Evolutionary conservation across 2,888 invertebrate genomes (phyloP).

Genomic region (Lithophane semibrunnea): DNA sequence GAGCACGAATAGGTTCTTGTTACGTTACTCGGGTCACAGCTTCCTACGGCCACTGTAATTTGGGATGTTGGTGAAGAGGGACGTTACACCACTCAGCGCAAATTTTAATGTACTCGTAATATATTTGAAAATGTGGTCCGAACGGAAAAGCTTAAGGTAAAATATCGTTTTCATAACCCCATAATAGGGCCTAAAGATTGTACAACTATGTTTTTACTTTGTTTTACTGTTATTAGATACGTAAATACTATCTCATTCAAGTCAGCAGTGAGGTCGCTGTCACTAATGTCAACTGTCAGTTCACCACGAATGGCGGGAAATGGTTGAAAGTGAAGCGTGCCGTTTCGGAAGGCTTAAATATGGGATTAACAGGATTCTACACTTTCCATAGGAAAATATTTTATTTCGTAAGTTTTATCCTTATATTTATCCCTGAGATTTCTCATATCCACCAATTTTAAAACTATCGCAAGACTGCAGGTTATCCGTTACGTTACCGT

Average conservation of each 20-base stretch:
- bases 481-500: no score
- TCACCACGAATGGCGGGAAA: no score
- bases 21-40: not conserved
- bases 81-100: not conserved
- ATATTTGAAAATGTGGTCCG: not conserved
- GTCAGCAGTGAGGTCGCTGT: no score
- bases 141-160: not conserved
- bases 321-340: no score
- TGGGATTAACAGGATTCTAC: no score
- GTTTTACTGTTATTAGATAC: no score
- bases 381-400: not conserved
- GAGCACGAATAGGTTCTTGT: not conserved
- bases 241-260: no score
- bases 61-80: slow-evolving; percentile 4
- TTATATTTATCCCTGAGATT: not conserved
- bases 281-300: no score
- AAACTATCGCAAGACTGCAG: slow-evolving; percentile 18
- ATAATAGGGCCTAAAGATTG: not conserved
- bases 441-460: not conserved
- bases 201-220: no score
- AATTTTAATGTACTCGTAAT: not conserved
- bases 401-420: no score
- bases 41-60: slow-evolving; percentile 3
- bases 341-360: no score
- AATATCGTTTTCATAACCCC: not conserved